Evolutionary conservation across 2,113 vertebrate species (phyloP).

Genomic region (Serinus canaria): DNA sequence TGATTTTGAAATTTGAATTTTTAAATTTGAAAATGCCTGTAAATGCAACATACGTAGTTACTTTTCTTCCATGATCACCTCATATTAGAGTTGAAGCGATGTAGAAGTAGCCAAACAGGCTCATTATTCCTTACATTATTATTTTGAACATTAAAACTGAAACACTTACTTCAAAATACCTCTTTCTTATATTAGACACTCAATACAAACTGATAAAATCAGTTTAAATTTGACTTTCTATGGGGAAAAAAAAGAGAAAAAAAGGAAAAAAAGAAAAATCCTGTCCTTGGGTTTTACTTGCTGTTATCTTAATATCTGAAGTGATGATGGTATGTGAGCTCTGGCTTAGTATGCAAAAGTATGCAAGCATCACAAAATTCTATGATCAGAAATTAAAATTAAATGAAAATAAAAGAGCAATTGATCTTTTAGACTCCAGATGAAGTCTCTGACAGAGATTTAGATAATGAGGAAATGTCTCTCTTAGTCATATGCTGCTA

Average conservation of each 20-base stretch:
- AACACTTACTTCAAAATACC: not conserved
- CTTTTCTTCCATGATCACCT: fast-evolving
- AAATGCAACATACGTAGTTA: not conserved
- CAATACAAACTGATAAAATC: not conserved
- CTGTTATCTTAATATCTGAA: not conserved
- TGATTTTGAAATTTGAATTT: not conserved
- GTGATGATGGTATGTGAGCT: not conserved
- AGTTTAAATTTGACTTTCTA: not conserved
- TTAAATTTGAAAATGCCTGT: not conserved
- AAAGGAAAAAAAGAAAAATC: not conserved
- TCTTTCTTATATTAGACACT: not conserved
- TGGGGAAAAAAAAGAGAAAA: not conserved
- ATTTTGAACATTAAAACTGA: not conserved
- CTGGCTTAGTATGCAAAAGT: not conserved
- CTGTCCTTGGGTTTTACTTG: not conserved
- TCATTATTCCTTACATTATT: not conserved
- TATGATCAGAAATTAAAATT: not conserved
- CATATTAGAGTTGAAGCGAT: not conserved
- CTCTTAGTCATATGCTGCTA: not conserved
- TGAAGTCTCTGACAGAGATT: not conserved
- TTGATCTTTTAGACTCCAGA: not conserved
- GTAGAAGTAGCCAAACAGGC: not conserved
- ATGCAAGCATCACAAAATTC: not conserved
- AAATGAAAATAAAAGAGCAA: not conserved
- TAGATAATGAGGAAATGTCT: not conserved